Base-by-base conservation (phyloP, 2,888 invertebrate species). In the Reticulitermes lucifugus region DNA sequence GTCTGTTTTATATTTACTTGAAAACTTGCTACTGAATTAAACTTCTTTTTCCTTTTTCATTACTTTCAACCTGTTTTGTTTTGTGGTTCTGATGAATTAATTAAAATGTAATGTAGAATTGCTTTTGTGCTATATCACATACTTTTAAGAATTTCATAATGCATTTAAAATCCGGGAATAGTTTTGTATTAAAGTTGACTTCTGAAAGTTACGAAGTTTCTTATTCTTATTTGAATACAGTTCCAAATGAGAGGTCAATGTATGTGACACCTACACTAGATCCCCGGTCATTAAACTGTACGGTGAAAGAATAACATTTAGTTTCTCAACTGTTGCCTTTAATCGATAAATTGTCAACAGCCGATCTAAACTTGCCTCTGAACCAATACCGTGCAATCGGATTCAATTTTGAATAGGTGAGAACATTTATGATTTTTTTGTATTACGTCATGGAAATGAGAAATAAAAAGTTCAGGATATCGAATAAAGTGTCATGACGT, bases 301-400 rank as follows among this genome's bases (percentile, higher is more conserved):
- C n/a, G 6, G n/a, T 65, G 35, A 21, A 29, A 5, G 41, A 3
- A 73, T 21, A 73, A 4, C 41, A 41, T 41, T 73, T 73, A 73
- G 41, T 73, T 73, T 35, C 22, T 7, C 2, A 5, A 18, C 41
- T 73, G 2, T 41, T 29, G 73, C 73, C 14, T 41, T 21, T 73
- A 73, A 41, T 73, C 73, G 14, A 73, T 73, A 41, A 73, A 12
- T 18, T 73, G 73, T 41, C 73, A 73, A 73, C 41, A 73, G 21
- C 35, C 41, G 73, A 73, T 29, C 7, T 3, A 73, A 73, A 0
- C 41, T 73, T 35, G 25, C 25, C 65, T 41, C 6, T 73, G 9
- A 73, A 73, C 41, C 3, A 2, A 41, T 22, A 29, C 35, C 35
- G 18, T 73, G 6, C 3, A 35, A 3, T 73, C 73, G 14, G 41